Evolutionary conservation across 2,113 vertebrate genomes (phyloP).

Genomic region (Callaeas wilsoni): DNA sequence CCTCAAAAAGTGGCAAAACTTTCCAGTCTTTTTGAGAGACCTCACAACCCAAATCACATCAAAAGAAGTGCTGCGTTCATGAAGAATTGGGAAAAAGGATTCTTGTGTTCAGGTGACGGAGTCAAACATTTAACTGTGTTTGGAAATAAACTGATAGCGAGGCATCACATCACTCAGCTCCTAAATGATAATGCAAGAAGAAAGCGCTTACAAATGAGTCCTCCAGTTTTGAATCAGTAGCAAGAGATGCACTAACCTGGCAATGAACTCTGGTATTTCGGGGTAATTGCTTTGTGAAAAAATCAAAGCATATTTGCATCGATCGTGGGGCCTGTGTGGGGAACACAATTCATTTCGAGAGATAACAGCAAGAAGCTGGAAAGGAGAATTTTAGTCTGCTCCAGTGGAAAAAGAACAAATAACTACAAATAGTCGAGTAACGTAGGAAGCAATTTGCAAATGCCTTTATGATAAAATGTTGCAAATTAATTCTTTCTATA

Average conservation of each 20-base stretch:
- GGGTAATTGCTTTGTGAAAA: constrained; percentile 26
- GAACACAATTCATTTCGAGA: constrained; percentile 2
- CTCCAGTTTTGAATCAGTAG: neutral
- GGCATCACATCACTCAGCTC: neutral
- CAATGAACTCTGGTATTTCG: constrained; percentile 45
- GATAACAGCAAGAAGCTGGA: constrained; percentile 7
- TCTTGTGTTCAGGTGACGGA: neutral
- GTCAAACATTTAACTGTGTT: neutral
- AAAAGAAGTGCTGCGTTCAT: neutral
- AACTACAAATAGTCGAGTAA: neutral
- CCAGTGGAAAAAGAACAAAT: constrained; percentile 29
- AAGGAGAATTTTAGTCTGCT: constrained; percentile 16
- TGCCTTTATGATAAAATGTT: neutral
- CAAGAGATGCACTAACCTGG: constrained; percentile 21
- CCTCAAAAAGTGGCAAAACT: neutral
- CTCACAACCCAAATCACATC: neutral
- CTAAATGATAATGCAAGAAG: neutral
- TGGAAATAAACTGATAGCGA: neutral
- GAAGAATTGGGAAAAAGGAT: neutral
- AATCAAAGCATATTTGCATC: constrained; percentile 42
- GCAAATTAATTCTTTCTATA: neutral
- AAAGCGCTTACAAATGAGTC: constrained; percentile 10
- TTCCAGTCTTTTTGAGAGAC: neutral
- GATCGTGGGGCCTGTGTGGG: neutral
- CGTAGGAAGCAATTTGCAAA: neutral